A percentile compares a stretch with the other conserved stretches of the same genome.
Evolutionary conservation across 64 coral and sea anemone genomes (phyloP).

Genomic region (Montipora cactus): DNA sequence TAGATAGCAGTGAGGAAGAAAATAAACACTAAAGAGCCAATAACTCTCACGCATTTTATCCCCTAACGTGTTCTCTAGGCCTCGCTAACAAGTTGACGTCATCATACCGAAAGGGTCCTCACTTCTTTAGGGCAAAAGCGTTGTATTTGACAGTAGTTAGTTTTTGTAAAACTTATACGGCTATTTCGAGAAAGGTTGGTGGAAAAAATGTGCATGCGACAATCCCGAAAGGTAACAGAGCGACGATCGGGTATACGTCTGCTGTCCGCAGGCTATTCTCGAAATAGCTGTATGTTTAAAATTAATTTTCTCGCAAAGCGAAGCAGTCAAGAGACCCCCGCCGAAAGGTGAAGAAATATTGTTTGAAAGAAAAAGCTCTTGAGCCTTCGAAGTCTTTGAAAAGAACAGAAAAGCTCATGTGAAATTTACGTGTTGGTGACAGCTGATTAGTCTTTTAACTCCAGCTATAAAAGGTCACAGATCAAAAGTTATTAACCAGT

Average conservation of each 20-base stretch:
- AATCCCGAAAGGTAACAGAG: background rate
- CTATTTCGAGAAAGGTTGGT: no score
- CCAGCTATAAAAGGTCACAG: background rate
- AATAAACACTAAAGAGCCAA: background rate
- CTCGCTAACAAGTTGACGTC: background rate
- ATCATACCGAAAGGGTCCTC: background rate
- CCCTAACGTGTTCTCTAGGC: background rate
- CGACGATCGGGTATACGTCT: background rate
- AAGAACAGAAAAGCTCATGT: background rate
- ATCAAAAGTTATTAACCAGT: background rate
- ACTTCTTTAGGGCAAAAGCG: background rate
- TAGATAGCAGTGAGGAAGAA: background rate
- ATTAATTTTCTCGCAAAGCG: background rate
- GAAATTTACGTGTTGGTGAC: background rate
- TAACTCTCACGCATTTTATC: slow-evolving; percentile 1
- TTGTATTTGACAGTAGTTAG: background rate
- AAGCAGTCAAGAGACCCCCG: background rate
- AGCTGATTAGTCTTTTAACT: background rate
- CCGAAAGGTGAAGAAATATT: background rate
- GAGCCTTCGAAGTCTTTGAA: background rate
- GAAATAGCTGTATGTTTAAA: slow-evolving; percentile 2
- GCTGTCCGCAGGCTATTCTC: background rate
- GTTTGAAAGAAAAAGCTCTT: background rate
- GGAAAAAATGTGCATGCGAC: no score
- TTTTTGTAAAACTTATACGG: background rate